phyloP scores from a whole-genome alignment of 2,113 vertebrate genomes.

The Sarotherodon lohbergeri region DNA sequence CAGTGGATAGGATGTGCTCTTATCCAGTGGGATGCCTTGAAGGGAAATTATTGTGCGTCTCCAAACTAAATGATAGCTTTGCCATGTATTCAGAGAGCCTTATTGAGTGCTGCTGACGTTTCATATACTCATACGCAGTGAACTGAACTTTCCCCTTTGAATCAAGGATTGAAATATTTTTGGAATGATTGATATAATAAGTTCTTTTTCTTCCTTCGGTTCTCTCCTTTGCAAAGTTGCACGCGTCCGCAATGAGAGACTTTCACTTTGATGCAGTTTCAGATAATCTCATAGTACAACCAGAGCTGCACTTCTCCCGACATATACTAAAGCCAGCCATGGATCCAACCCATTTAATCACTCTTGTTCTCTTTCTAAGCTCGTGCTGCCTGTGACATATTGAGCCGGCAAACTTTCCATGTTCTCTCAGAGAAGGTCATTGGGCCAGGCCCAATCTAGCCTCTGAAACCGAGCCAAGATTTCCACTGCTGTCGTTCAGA shows the following conservation, averaged over 20 bases:
- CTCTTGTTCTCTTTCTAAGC: conserved; percentile 53
- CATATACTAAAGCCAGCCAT: conserved; percentile 33
- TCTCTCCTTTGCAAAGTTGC: not conserved
- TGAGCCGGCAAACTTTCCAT: conserved; percentile 67
- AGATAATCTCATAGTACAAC: conserved; percentile 34
- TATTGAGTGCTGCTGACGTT: not conserved
- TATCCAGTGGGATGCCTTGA: not conserved
- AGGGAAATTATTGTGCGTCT: not conserved
- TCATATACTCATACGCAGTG: not conserved
- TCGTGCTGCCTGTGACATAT: conserved; percentile 54
- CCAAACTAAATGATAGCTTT: not conserved
- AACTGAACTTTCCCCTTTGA: not conserved
- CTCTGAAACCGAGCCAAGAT: conserved; percentile 75
- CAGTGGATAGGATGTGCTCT: conserved; percentile 15
- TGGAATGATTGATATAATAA: not conserved
- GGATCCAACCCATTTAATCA: conserved; percentile 51
- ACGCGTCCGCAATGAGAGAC: not conserved
- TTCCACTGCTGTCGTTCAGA: conserved; percentile 71
- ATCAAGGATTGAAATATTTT: not conserved
- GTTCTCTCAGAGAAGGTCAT: conserved; percentile 67
- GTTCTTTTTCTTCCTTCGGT: not conserved
- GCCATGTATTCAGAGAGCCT: not conserved
- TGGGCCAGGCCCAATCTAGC: conserved; percentile 68
- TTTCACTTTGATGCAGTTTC: conserved; percentile 15
- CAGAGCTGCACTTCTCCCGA: conserved; percentile 19